These are phyloP conservation scores for Hipparchia semele DNA, from an alignment of 2,888 invertebrate species.

Conservation along the genomic window DNA sequence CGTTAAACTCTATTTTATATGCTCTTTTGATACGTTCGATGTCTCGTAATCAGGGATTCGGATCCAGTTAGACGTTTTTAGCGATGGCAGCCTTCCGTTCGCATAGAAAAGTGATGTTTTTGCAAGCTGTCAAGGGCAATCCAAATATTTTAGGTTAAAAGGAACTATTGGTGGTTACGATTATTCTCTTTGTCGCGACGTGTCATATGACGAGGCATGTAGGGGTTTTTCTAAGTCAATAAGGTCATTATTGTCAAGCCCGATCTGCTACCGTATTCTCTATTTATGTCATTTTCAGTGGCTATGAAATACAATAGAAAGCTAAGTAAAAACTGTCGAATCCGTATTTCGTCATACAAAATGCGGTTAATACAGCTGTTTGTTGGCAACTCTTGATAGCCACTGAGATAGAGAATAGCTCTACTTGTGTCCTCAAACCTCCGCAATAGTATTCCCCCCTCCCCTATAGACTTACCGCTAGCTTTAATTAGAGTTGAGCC, in stretches of 20 bases:
- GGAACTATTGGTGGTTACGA: slow-evolving; percentile 1
- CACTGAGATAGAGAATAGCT: no score
- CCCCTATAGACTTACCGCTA: slow-evolving; percentile 22
- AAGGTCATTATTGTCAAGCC: no score
- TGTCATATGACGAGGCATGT: background rate
- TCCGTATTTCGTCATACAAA: no score
- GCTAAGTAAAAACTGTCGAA: no score
- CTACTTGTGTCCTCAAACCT: background rate
- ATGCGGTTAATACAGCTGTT: no score
- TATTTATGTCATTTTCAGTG: no score
- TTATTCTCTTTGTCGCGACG: background rate
- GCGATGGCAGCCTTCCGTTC: slow-evolving; percentile 7
- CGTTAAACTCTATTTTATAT: background rate
- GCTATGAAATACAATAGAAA: no score
- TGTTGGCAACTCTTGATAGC: no score
- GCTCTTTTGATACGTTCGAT: slow-evolving; percentile 2
- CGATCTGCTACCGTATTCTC: no score
- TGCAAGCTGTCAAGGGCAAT: background rate
- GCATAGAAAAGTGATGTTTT: background rate
- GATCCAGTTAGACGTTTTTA: background rate
- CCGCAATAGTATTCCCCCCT: background rate
- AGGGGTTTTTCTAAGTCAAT: background rate
- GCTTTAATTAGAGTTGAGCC: slow-evolving; percentile 25
- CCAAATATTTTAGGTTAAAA: slow-evolving; percentile 12
- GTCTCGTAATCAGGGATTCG: background rate